A percentile compares a stretch with the other conserved stretches of the same genome.
Evolutionary conservation across 2,888 invertebrate species (phyloP).

Genomic region (Drepana falcataria): DNA sequence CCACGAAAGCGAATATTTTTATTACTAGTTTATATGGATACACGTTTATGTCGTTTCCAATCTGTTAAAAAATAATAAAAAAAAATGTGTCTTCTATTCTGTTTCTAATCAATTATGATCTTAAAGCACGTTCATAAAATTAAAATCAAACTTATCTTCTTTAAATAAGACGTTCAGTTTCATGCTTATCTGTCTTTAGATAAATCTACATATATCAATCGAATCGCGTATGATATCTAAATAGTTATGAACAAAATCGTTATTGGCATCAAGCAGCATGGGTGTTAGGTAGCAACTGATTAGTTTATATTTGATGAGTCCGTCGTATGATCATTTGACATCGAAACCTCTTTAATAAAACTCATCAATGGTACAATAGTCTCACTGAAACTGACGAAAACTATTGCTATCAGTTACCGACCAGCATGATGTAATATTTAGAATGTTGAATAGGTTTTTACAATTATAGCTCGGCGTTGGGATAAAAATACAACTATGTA

Average conservation of each 20-base stretch:
- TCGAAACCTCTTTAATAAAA: constrained; percentile 5
- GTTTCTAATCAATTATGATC: neutral
- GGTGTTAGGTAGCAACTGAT: neutral
- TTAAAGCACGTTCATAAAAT: neutral
- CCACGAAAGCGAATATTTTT: constrained; percentile 19
- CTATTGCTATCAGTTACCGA: neutral
- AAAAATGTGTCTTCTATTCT: neutral
- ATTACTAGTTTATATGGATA: constrained; percentile 4
- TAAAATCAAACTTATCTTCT: neutral
- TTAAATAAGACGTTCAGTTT: no score
- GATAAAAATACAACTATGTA: no score
- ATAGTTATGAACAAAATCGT: no score
- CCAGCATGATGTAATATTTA: neutral
- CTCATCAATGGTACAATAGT: constrained; percentile 6
- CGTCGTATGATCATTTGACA: constrained; percentile 16
- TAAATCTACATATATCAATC: neutral
- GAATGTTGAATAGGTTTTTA: neutral
- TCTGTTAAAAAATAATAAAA: neutral
- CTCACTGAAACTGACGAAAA: constrained; percentile 1
- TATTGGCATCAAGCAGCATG: no score
- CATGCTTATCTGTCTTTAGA: neutral
- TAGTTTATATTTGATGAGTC: constrained; percentile 13
- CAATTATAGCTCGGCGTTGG: no score
- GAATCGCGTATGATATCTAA: no score
- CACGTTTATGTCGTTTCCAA: neutral